Evolutionary conservation across 2,888 invertebrate genomes (phyloP).

Genomic region (Noctua janthina): DNA sequence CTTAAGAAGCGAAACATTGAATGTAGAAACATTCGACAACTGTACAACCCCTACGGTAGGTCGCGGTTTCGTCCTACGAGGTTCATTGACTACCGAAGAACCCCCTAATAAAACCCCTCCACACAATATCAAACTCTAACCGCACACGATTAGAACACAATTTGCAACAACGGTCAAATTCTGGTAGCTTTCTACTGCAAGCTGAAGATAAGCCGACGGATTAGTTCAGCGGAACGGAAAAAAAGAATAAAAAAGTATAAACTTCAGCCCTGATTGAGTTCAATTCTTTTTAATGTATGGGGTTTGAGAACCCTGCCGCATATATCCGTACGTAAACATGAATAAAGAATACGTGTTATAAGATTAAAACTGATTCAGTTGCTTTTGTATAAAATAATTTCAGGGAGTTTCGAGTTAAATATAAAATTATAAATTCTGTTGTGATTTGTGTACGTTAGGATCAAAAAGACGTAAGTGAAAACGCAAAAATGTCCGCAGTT

Average conservation of each 20-base stretch:
- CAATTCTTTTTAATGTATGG: conserved; percentile 73
- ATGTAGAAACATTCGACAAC: conserved; percentile 74
- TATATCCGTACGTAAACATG: conserved; percentile 53
- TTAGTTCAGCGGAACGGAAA: conserved; percentile 84
- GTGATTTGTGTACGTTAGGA: background rate
- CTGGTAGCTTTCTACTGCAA: conserved; percentile 81
- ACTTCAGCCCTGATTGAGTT: conserved; percentile 80
- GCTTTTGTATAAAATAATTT: conserved; percentile 33
- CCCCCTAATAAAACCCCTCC: conserved; percentile 73
- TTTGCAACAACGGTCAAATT: conserved; percentile 57
- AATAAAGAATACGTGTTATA: conserved; percentile 56
- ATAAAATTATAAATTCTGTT: background rate
- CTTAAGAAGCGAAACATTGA: conserved; percentile 57
- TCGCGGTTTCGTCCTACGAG: conserved; percentile 83
- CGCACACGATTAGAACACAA: conserved; percentile 45
- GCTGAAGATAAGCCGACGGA: conserved; percentile 86
- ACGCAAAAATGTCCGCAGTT: background rate
- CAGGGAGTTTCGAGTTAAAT: conserved; percentile 9
- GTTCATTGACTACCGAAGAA: conserved; percentile 83
- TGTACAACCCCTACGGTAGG: conserved; percentile 84
- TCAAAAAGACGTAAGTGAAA: background rate
- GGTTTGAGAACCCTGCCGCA: conserved; percentile 63
- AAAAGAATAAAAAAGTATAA: conserved; percentile 82
- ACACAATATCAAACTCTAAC: conserved; percentile 69
- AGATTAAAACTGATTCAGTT: conserved; percentile 54